Base-by-base conservation (phyloP, 2,113 vertebrate species). In the Cyphomyrus plagiostoma region DNA sequence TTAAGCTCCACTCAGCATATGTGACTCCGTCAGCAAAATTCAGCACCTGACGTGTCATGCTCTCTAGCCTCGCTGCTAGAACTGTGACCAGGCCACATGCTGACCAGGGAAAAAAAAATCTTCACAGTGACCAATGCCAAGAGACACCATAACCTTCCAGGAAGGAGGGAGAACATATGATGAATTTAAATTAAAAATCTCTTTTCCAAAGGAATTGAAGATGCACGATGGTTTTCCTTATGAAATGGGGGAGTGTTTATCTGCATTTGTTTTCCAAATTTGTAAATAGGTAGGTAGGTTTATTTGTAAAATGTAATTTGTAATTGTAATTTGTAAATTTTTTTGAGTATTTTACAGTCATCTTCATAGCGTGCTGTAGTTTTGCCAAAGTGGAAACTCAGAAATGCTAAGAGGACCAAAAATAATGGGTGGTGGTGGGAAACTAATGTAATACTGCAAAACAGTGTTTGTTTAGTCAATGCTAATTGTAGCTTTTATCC, bases 1-100 rank as follows among this genome's bases (percentile, higher is more conserved):
- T 74, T 88, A 49, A 77, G n/a, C 66, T 88, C 88, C 48, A 53
- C 56, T 62, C 23, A 35, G 46, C 62, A 82, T 82, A 50, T 77
- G 49, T 62, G 62, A 35, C 62, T 74, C 46, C 13, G 46, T 88
- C 88, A 88, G 58, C 62, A 13, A 17, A 74, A 48, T 30, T 50
- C 45, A 9, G 10, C 35, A 45, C 45, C 88, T 74, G 39, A 26
- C 21, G 17, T 74, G 58, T 42, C 56, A 13, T 30, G 11, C 39
- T 30, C 62, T 88, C 26, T 45, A 50, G 46, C 42, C 62, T 30
- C 49, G 1, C 30, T 5, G 35, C 35, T 80, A 42, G 35, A 30
- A 26, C 62, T 42, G 74, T 39, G 74, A 80, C 74, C 74, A 80
- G 74, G 35, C 35, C 35, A 80, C 74, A 80, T 80, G 74, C 74